Evolutionary conservation across 2,888 invertebrate species (phyloP), one percentile per base, ranked within the genome.

Genomic region (Agrochola circellaris): DNA sequence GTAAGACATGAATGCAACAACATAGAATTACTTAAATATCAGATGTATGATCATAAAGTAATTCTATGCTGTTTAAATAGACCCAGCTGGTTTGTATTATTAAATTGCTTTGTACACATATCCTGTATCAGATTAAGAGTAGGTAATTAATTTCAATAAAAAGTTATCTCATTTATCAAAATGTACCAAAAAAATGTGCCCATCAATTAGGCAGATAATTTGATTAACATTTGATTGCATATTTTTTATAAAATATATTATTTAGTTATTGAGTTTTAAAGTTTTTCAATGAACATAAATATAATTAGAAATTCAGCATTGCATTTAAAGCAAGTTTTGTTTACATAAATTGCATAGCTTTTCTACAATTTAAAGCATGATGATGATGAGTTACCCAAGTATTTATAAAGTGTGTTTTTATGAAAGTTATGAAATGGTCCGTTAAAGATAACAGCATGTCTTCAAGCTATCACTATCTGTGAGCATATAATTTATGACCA

Each of bases 361-460:
- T 56, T n/a, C n/a, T 60, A 30, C 17, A 60, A 20, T 60, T 30
- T 60, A 20, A 60, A 60, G 17, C 8, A 30, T 60, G 58, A 26
- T 26, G 8, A 30, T 60, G 58, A 26, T 26, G 8, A 60, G 30
- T 60, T 60, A 17, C 26, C 17, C 60, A 8, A 60, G 17, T 60
- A 17, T 60, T 26, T 60, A 30, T 45, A 13, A 51, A 67, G 34
- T 61, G 38, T 48, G 71, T 56, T 54, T 17, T 54, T 56, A n/a
- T 15, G 11, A 64, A 77, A 74, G 51, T 82, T 72, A 66, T 42
- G 67, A 78, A 74, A 74, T 60, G 56, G 48, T 34, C 20, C 30
- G 69, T 26, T 66, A 54, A 69, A 86, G 87, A 86, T 84, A 86
- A 84, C 48, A 42, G 15, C 2, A 38, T 58, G 65, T 69, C 69